Evolutionary conservation across 2,113 vertebrate genomes (phyloP).

Genomic region (Gymnobelideus leadbeateri): DNA sequence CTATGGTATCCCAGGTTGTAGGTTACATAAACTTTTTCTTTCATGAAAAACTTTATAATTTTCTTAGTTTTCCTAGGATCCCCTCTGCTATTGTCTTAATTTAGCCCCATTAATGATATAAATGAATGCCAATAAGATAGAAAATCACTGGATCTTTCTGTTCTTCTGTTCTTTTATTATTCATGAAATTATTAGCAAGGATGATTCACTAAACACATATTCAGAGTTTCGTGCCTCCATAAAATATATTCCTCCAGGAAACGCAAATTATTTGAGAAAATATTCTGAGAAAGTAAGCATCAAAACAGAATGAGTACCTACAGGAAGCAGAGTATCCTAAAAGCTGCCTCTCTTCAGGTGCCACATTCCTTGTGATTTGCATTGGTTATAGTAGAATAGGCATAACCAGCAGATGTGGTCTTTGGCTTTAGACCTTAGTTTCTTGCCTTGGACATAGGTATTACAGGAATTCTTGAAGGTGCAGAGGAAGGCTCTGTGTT

Average conservation of each 20-base stretch:
- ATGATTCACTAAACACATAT: neutral
- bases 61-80: neutral
- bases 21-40: neutral
- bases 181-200: neutral
- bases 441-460: neutral
- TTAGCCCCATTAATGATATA: neutral
- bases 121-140: neutral
- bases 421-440: neutral
- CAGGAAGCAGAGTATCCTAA: neutral
- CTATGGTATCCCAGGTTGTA: neutral
- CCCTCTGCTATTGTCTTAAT: neutral
- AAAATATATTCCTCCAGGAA: neutral
- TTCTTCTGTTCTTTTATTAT: neutral
- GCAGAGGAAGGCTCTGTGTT: neutral
- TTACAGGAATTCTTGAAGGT: neutral
- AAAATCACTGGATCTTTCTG: neutral
- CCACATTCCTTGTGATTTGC: neutral
- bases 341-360: neutral
- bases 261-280: neutral
- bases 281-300: neutral
- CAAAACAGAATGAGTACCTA: neutral
- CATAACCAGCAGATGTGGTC: neutral
- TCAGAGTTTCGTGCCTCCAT: neutral
- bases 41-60: neutral
- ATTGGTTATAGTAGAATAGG: neutral